Base-by-base conservation (phyloP, 2,113 vertebrate species). In the Enhydra lutris region DNA sequence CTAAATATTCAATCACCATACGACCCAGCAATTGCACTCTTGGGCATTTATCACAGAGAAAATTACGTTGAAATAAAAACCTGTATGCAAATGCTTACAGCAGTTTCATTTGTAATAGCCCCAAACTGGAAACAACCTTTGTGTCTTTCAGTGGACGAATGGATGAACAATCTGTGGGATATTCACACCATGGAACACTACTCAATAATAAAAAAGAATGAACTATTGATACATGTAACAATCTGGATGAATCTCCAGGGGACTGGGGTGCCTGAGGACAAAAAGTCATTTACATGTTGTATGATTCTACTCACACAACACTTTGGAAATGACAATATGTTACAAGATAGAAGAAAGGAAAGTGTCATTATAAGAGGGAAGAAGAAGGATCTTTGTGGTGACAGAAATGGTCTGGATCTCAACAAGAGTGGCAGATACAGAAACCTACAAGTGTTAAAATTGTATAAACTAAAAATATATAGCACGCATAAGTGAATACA, bases 61-160 rank as follows among this genome's bases (percentile, higher is more conserved):
- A 91, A 93, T 91, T 86, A 74, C 34, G 6, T 17, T 94, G 18
- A 74, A 14, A 78, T 94, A 89, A 86, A 95, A 94, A 61, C 26
- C 21, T 76, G 4, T 42, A 14, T 34, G 86, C 12, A 73, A 93
- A 83, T 57, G 4, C 61, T 67, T 45, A 78, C 6, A 39, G 61
- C 3, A 50, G n/a, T 31, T 90, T 71, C 86, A 67, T 55, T 87
- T 73, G 11, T 87, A 83, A 83, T 11, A 76, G 31, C 1, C 26
- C 74, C 4, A 84, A 94, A 42, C 5, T 65, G 12, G 12, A 91
- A 96, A 55, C 29, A 71, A 59, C 1, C 8, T 34, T 71, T 29
- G 79, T 26, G 13, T 55, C 80, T 14, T 81, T 86, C 42, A 69
- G 7, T 26, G 45, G 17, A 9, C 63, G 78, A 87, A 89, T 73